Evolutionary conservation across 2,888 invertebrate species (phyloP), one percentile per base, ranked within the genome.

Genomic region (Bimastos eiseni): DNA sequence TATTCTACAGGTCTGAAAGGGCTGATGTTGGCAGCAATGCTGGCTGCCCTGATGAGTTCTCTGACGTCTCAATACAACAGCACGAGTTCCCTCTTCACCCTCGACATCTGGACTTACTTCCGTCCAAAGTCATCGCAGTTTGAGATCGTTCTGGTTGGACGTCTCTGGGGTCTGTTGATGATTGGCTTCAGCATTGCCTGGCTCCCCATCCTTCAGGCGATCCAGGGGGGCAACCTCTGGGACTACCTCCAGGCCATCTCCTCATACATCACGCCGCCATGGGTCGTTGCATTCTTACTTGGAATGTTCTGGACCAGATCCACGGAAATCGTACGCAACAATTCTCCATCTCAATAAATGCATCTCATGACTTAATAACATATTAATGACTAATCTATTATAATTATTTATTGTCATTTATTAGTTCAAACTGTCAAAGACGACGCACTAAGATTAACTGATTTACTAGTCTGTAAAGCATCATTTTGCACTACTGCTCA

Each of bases 11-110:
- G 95, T 92, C 92, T 92, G 33, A 70, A 70, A 17, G 94, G 94
- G 37, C 91, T 94, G 33, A 94, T 94, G 93, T 92, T 96, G 92
- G 95, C 96, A 13, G 95, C 95, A 19, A 95, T 96, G 95, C 93
- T 96, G 93, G 95, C 96, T 41, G 95, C 96, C 11, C 93, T 96
- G 24, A 95, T 96, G 95, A 95, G 95, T 91, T 95, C 95, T 88
- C 93, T 96, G 33, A 95, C 95, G 8, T 95, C 95, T n/a, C 95
- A 96, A 83, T 96, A 95, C 93, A 96, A 96, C 93, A 95, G 95
- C 88, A 94, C 94, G 89, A 95, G 95, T 83, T 95, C 95, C 5
- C 93, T 96, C 83, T 96, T 96, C 93, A 95, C 95, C 5, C 95
- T 96, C 92, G 96, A 96, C 93, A 94, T 96, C 91, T 96, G 95